These are phyloP conservation scores for Drosophila elegans DNA, from an alignment of 1,140 invertebrate genomes.

Conservation along the genomic window DNA sequence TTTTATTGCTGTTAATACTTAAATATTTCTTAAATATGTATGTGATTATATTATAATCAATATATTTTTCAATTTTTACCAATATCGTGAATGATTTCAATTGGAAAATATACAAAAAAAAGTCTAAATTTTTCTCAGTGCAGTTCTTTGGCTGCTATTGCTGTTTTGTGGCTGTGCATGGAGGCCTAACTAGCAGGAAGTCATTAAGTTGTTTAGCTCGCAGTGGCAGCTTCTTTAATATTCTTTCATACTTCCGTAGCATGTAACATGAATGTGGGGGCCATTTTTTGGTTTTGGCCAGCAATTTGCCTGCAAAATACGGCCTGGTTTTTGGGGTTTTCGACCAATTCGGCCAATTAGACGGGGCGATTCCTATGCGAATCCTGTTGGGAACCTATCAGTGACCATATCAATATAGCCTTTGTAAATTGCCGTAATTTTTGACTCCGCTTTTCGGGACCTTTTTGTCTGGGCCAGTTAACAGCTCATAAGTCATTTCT, in stretches of 20 bases:
- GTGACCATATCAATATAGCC: slow-evolving; percentile 30
- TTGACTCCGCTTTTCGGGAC: slow-evolving; percentile 11
- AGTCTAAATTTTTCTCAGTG: neutral
- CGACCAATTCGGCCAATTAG: slow-evolving; percentile 45
- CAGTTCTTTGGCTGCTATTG: slow-evolving; percentile 10
- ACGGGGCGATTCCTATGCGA: slow-evolving; percentile 1
- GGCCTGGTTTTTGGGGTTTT: neutral
- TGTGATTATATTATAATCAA: no score
- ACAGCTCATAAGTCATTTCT: slow-evolving; percentile 58
- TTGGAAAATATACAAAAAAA: no score
- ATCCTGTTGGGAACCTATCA: neutral
- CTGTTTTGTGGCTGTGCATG: slow-evolving; percentile 40
- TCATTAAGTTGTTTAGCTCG: slow-evolving; percentile 78
- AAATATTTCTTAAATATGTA: no score
- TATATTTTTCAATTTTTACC: no score
- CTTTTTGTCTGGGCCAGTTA: slow-evolving; percentile 52
- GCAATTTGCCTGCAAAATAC: slow-evolving; percentile 30
- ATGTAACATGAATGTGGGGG: slow-evolving; percentile 42
- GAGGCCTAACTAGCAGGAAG: slow-evolving; percentile 77
- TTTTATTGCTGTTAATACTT: no score
- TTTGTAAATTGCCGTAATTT: slow-evolving; percentile 38
- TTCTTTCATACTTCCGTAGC: slow-evolving; percentile 37
- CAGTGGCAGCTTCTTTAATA: slow-evolving; percentile 43
- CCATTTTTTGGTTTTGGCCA: slow-evolving; percentile 10
- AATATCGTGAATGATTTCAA: neutral